phyloP scores from a whole-genome alignment of 2,113 vertebrate species.

The Trogon melanurus region DNA sequence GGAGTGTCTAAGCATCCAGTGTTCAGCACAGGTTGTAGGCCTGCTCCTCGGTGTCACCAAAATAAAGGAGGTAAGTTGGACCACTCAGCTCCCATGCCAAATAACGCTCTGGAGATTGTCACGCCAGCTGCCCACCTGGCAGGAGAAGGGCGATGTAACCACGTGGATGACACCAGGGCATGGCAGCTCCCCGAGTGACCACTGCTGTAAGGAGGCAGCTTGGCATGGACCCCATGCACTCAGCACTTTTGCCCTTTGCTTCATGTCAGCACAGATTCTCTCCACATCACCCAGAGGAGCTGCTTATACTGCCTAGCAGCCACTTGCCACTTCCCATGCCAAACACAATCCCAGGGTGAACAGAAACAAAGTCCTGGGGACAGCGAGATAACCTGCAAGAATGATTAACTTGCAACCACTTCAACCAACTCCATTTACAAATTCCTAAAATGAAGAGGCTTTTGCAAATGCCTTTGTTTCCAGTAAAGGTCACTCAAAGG shows the following conservation, averaged over 20 bases:
- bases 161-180: not conserved
- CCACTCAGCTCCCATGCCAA: not conserved
- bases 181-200: fast-evolving
- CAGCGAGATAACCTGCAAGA: not conserved
- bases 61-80: not conserved
- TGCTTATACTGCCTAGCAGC: not conserved
- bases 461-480: not conserved
- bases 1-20: not conserved
- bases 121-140: not conserved
- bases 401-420: not conserved
- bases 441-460: not conserved
- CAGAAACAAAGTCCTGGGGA: not conserved
- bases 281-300: not conserved
- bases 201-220: not conserved
- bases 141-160: not conserved
- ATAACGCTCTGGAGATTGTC: not conserved
- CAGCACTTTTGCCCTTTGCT: not conserved
- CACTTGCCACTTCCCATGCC: not conserved
- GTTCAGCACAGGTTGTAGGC: not conserved
- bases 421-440: not conserved
- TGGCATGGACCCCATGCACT: fast-evolving
- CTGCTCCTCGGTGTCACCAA: not conserved
- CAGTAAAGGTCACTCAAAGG: not conserved
- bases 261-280: not conserved
- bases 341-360: not conserved